Conservation (phyloP, 2,888 invertebrate genomes). For the Priocnemis perturbator region DNA sequence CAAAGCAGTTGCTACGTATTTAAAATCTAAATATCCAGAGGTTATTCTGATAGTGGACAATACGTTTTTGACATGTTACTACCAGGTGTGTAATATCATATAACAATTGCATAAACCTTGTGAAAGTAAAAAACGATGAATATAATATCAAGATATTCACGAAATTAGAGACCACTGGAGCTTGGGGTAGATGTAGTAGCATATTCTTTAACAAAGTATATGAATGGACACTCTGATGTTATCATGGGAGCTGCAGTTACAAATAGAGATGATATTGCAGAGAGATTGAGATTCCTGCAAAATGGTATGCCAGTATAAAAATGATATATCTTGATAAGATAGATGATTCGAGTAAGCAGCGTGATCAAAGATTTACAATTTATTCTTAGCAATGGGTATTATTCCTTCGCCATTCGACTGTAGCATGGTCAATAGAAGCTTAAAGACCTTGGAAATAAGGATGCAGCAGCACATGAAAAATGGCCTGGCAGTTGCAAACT, state of each 20-base stretch:
- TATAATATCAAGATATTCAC: neutral
- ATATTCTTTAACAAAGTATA: slow-evolving; percentile 97
- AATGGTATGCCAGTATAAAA: slow-evolving; percentile 80
- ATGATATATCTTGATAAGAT: slow-evolving; percentile 1
- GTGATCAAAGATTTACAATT: too few relatives aligned
- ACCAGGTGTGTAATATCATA: slow-evolving; percentile 77
- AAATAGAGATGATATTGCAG: slow-evolving; percentile 83
- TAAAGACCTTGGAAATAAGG: slow-evolving; percentile 94
- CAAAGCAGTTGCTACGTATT: slow-evolving; percentile 80
- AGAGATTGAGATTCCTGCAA: slow-evolving; percentile 88
- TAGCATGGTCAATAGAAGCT: slow-evolving; percentile 91
- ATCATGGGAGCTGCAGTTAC: slow-evolving; percentile 94
- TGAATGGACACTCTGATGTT: slow-evolving; percentile 98
- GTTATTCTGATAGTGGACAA: slow-evolving; percentile 92
- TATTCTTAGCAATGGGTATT: slow-evolving; percentile 85
- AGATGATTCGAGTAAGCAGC: neutral
- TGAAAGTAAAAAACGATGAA: neutral
- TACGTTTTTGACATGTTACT: slow-evolving; percentile 93
- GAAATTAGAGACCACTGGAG: slow-evolving; percentile 85
- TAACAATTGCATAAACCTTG: neutral
- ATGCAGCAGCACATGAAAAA: slow-evolving; percentile 94
- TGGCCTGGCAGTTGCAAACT: slow-evolving; percentile 86
- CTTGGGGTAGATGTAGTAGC: slow-evolving; percentile 94
- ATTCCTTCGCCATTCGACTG: slow-evolving; percentile 98
- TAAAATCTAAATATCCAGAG: slow-evolving; percentile 76